Conservation (phyloP, 1,140 invertebrate species). For the Zaprionus ornatus region DNA sequence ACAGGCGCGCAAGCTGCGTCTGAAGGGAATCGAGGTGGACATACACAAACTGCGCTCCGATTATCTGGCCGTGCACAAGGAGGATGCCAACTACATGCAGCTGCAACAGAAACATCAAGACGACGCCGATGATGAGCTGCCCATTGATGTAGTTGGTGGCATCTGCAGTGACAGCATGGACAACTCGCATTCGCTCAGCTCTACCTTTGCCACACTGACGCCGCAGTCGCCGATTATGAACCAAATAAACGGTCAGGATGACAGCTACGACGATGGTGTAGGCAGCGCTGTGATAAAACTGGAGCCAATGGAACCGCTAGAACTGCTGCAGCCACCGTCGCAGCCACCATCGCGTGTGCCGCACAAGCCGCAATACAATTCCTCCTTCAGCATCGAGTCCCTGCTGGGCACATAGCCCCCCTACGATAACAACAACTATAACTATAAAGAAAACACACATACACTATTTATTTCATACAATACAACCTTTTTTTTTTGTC, state of each 20-base stretch:
- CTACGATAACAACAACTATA: conserved; percentile 3
- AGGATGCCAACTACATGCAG: conserved; percentile 84
- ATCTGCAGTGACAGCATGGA: conserved; percentile 85
- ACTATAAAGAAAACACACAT: conserved; percentile 2
- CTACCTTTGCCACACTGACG: conserved; percentile 84
- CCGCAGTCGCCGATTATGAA: conserved; percentile 29
- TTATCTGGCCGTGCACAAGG: conserved; percentile 86
- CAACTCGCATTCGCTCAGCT: conserved; percentile 86
- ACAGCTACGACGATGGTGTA: conserved; percentile 84
- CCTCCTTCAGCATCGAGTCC: conserved; percentile 93
- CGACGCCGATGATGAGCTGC: conserved; percentile 85
- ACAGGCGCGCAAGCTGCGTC: conserved; percentile 94
- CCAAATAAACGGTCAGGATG: conserved; percentile 53
- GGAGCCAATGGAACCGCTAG: conserved; percentile 14
- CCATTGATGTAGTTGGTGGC: conserved; percentile 85
- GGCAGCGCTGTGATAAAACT: conserved; percentile 42
- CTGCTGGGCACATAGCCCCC: conserved; percentile 84
- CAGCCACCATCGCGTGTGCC: neutral
- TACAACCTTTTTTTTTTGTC: conserved; percentile 6
- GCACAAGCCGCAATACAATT: conserved; percentile 48
- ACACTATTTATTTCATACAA: neutral
- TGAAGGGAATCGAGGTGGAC: conserved; percentile 94
- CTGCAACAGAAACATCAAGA: conserved; percentile 86
- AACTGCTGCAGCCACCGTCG: conserved; percentile 3
- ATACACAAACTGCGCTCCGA: conserved; percentile 93